Evolutionary conservation across 2,888 invertebrate genomes (phyloP), one percentile per base, ranked within the genome.

Genomic region (Drosophila antonietae): DNA sequence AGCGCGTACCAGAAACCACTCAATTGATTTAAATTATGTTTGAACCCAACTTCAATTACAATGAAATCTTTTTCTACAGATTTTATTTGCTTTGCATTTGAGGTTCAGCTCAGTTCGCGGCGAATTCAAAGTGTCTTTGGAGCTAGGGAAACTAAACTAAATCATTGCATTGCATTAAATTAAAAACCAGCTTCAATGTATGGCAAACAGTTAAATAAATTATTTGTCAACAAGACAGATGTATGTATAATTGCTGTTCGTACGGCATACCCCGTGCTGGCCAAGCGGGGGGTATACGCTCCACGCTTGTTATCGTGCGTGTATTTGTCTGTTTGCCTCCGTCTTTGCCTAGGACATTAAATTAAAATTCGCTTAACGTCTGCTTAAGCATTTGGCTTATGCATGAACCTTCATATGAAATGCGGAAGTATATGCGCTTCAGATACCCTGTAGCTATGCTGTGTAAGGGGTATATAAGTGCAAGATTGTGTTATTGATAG

Each of bases 381-480:
- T 37, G 37, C 28, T 8, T n/a, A 57, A 15, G 35, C 37, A 64
- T 57, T 65, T 53, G 59, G 35, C 75, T 74, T 74, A 68, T 74
- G 74, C 49, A 74, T 61, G 57, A 60, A 49, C 57, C 68, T 49
- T 51, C 57, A 46, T 64, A 75, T 75, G 64, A 58, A 64, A 75
- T 69, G 61, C 64, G 75, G 64, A 75, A 75, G 49, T 75, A 51
- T 58, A 37, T 18, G 23, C 18, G 31, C 18, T 15, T 15, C 3
- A 18, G 2, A 39, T 49, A 15, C 59, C 49, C 59, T 31, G 49
- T 37, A 8, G 5, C 3, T 37, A 18, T 37, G 15, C 15, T 12
- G 10, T 0, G 2, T 1, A n/a, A n/a, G 0, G 33, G 33, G 51
- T 51, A 35, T 51, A 51, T n/a, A n/a, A 8, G 8, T 8, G 35